Percentiles rank a stretch among this genome's conserved stretches.
phyloP scores from a whole-genome alignment of 2,113 vertebrate species.

The Okapia johnstoni region DNA sequence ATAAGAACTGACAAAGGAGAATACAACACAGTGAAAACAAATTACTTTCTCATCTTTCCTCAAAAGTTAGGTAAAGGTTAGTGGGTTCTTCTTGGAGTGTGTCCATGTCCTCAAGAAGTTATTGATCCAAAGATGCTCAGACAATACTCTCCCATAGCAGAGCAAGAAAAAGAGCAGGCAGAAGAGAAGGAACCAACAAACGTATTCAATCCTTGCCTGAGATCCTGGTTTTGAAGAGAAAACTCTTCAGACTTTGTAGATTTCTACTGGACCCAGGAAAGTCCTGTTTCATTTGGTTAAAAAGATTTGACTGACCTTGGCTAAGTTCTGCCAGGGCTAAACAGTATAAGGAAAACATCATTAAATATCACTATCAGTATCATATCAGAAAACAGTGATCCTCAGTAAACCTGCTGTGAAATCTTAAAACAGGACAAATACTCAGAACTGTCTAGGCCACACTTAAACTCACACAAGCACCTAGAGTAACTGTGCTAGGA shows the following conservation, averaged over 20 bases:
- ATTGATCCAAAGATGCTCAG: background rate
- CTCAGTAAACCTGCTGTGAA: background rate
- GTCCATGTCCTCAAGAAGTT: background rate
- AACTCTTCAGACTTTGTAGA: background rate
- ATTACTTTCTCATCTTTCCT: background rate
- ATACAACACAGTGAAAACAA: background rate
- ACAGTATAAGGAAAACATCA: background rate
- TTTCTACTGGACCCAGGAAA: background rate
- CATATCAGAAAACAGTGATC: background rate
- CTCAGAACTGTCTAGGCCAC: background rate
- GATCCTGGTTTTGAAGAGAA: background rate
- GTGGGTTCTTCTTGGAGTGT: background rate
- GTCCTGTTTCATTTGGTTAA: conserved; percentile 1
- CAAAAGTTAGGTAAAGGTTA: background rate
- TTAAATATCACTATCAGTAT: background rate
- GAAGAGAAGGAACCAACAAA: background rate
- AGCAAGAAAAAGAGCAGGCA: background rate
- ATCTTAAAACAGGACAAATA: background rate
- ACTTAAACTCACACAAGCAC: background rate
- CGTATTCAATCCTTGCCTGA: background rate
- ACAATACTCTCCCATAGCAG: background rate
- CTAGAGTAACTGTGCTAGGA: no score
- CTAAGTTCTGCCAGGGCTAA: background rate
- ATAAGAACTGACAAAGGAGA: background rate
- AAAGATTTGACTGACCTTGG: background rate